phyloP scores from a whole-genome alignment of 1,140 invertebrate species.

The Hylyphantes graminicola region DNA sequence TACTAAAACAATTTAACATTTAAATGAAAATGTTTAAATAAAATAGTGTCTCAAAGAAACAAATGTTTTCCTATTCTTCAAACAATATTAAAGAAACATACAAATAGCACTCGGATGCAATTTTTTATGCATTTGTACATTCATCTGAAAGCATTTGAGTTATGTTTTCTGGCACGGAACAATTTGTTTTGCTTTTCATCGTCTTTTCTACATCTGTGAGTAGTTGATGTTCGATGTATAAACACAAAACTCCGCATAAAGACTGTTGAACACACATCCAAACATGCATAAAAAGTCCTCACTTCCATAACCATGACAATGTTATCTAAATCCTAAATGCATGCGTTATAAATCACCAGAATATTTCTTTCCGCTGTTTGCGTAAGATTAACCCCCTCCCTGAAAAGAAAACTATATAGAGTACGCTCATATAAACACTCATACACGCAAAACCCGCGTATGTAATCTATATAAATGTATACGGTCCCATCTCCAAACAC shows the following conservation, averaged over 20 bases:
- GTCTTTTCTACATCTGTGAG: slow-evolving; percentile 11
- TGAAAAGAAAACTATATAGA: slow-evolving; percentile 48
- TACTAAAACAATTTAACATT: too few species aligned
- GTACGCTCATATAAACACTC: slow-evolving; percentile 28
- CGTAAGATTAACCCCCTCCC: slow-evolving; percentile 38
- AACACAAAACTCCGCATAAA: neutral
- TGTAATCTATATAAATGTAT: slow-evolving; percentile 44
- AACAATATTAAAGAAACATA: too few species aligned
- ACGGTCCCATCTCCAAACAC: slow-evolving; percentile 17
- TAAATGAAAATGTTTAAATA: too few species aligned
- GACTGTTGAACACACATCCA: slow-evolving; percentile 8
- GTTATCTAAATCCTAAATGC: slow-evolving; percentile 58
- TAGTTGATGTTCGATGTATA: neutral
- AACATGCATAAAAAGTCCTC: slow-evolving; percentile 25
- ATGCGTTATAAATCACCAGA: slow-evolving; percentile 57
- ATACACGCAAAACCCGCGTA: slow-evolving; percentile 21
- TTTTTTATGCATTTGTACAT: slow-evolving; percentile 14
- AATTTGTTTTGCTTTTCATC: slow-evolving; percentile 19
- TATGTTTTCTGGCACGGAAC: neutral
- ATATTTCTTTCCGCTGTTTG: slow-evolving; percentile 48
- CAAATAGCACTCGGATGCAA: neutral
- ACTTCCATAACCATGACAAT: slow-evolving; percentile 53
- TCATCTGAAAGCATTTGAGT: slow-evolving; percentile 20
- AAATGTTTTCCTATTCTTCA: too few species aligned
- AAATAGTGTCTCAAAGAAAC: too few species aligned